phyloP scores from a whole-genome alignment of 2,888 invertebrate genomes.

The Apeira syringaria region DNA sequence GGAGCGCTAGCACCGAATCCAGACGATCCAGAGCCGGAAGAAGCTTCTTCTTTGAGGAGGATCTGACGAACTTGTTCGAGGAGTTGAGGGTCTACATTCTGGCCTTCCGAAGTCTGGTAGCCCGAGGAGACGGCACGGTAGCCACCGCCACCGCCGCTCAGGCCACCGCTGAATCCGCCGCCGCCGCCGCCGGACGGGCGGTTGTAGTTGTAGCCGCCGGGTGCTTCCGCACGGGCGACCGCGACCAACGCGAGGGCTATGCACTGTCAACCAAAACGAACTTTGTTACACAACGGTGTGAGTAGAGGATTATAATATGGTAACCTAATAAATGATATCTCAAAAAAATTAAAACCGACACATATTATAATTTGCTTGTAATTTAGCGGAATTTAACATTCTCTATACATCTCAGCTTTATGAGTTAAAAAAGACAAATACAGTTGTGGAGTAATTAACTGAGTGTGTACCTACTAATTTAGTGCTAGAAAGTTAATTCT shows the following conservation, averaged over 20 bases:
- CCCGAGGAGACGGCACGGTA: conserved; percentile 91
- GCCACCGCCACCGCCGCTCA: conserved; percentile 86
- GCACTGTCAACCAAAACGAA: conserved; percentile 81
- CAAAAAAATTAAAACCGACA: no score
- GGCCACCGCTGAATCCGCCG: conserved; percentile 60
- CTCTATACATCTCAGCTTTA: no score
- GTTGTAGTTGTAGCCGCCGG: conserved; percentile 90
- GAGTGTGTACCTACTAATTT: no score
- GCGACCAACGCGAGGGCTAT: conserved; percentile 92
- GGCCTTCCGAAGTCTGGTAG: conserved; percentile 92
- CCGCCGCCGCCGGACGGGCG: conserved; percentile 83
- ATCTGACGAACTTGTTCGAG: conserved; percentile 94
- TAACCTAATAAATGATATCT: neutral
- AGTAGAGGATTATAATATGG: conserved; percentile 1
- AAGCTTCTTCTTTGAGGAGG: conserved; percentile 91
- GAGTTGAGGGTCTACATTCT: conserved; percentile 90
- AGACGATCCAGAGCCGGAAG: conserved; percentile 67
- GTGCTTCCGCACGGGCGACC: conserved; percentile 89
- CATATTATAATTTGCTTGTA: no score
- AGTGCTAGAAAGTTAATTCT: neutral
- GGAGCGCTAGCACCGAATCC: conserved; percentile 86
- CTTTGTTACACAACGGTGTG: conserved; percentile 14
- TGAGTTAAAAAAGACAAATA: no score
- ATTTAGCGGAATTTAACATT: no score
- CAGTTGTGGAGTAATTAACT: no score